phyloP scores from a whole-genome alignment of 2,888 invertebrate genomes.

The Odontomyia ornata region DNA sequence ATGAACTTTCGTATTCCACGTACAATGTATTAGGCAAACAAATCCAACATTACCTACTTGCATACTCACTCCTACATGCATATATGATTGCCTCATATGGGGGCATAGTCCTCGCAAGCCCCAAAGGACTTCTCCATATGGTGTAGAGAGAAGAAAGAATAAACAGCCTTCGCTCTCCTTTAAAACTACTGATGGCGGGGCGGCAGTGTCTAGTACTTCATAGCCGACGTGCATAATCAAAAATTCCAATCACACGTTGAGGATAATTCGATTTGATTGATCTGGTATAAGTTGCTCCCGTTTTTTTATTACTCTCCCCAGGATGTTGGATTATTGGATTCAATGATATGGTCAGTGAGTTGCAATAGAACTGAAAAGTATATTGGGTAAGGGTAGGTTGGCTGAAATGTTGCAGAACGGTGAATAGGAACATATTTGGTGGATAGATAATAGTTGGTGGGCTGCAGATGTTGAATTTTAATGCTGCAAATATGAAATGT shows the following conservation, averaged over 20 bases:
- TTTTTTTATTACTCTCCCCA: neutral
- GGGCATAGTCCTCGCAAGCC: neutral
- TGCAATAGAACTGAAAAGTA: neutral
- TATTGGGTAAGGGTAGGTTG: neutral
- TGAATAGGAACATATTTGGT: too few relatives aligned
- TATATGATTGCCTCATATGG: neutral
- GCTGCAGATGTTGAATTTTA: too few relatives aligned
- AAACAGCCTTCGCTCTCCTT: neutral
- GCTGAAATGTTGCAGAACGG: neutral
- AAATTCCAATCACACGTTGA: conserved; percentile 27
- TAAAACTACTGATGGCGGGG: neutral
- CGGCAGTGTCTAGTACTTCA: neutral
- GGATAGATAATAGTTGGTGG: too few relatives aligned
- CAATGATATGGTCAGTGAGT: neutral
- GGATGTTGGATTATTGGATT: neutral
- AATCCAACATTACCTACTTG: neutral
- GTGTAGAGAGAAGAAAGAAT: too few relatives aligned
- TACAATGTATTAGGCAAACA: neutral
- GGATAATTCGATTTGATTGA: conserved; percentile 35
- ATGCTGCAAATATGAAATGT: too few relatives aligned
- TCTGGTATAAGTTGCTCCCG: neutral
- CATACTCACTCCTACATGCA: neutral
- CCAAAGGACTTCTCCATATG: too few relatives aligned
- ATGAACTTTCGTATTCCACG: neutral
- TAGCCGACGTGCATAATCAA: conserved; percentile 2